Evolutionary conservation across 2,797 vertebrate species (phyloP).

Genomic region (Hypotaenidia okinawae): DNA sequence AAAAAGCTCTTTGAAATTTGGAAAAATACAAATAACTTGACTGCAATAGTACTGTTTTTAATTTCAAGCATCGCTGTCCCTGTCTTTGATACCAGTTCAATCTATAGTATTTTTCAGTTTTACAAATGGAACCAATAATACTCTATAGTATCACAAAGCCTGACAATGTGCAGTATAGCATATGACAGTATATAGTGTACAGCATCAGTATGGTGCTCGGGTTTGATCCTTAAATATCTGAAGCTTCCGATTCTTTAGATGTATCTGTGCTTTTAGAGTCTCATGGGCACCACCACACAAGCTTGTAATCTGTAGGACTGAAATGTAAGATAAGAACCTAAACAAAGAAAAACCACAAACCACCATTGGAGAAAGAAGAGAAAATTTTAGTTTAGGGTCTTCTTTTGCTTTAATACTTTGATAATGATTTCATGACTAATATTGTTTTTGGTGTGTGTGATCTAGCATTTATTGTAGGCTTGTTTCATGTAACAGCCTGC

Average conservation of each 20-base stretch:
- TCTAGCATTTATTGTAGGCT: neutral
- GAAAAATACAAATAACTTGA: constrained; percentile 30
- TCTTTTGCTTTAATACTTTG: neutral
- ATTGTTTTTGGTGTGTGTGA: neutral
- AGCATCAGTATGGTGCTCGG: neutral
- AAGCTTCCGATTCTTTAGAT: neutral
- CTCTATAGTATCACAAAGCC: neutral
- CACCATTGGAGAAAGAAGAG: neutral
- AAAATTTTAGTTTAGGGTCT: neutral
- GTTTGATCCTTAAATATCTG: neutral
- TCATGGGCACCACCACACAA: neutral
- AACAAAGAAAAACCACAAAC: neutral
- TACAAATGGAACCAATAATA: neutral
- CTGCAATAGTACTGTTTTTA: constrained; percentile 14
- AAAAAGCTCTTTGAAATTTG: neutral
- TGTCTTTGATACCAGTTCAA: neutral
- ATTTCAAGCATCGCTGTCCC: neutral
- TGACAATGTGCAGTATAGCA: rapidly evolving
- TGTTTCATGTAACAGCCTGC: constrained; percentile 20
- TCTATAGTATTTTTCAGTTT: neutral
- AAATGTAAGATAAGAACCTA: neutral
- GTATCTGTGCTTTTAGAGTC: neutral
- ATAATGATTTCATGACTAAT: neutral
- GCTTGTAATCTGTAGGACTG: neutral
- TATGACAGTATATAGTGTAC: neutral